Evolutionary conservation across 2,797 vertebrate genomes (phyloP), one percentile per base, ranked within the genome.

Genomic region (Lithobates sylvaticus): DNA sequence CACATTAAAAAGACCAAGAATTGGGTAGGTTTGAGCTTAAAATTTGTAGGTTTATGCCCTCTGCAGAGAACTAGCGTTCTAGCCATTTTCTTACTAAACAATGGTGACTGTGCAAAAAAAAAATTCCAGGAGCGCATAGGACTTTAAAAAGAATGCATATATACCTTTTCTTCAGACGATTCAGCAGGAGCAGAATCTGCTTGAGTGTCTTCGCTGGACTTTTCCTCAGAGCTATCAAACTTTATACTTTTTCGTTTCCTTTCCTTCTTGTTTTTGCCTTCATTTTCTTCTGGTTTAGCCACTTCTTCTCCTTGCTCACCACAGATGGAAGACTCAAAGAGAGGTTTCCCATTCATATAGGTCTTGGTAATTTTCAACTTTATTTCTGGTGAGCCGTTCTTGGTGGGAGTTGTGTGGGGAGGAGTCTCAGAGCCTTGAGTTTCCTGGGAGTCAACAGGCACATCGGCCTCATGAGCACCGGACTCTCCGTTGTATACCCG

Each of bases 401-500:
- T 97, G 88, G 94, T 93, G 54, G 95, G 94, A 76, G 93, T 94
- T 21, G 94, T 93, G 88, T 88, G 90, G 39, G 94, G 93, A 2
- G 96, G 96, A 12, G 96, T 95, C 84, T 95, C 97, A 0, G 93
- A 93, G 13, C 96, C 96, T 90, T 97, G 97, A 9, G 94, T 93
- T 88, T 95, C 93, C 47, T 95, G 95, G 9, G 95, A 91, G 78
- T 98, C 97, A 36, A 95, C 95, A 29, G 91, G 93, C 85, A 97
- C 92, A 88, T 94, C 97, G 36, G 96, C 93, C 80, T 95, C 94
- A 7, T 93, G 94, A 75, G 94, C 91, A 16, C 97, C 97, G 0
- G 97, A 97, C 80, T 99, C 98, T 0, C 97, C 97, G 0, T 99
- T 99, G 58, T 99, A 96, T 76, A 99, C 95, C 2, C 95, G 95